Evolutionary conservation across 2,888 invertebrate species (phyloP), one percentile per base, ranked within the genome.

Genomic region (Branchipolynoe longqiensis): DNA sequence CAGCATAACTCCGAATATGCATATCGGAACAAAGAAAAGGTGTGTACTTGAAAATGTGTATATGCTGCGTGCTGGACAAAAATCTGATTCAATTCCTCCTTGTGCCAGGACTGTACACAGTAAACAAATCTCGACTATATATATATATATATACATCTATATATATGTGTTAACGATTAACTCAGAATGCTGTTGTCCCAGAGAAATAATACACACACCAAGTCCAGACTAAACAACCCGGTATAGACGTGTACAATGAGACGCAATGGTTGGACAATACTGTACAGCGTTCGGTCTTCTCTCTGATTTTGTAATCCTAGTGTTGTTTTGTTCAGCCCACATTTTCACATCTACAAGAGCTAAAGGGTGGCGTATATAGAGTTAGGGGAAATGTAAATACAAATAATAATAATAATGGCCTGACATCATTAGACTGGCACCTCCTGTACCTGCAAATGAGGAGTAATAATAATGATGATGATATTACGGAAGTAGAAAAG

Each of bases 31-130:
- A 54, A 2, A 12, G 69, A 69, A 69, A 69, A 69, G 18, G 41
- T 28, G 78, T 78, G 48, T 78, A 78, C 78, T 78, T 78, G 78
- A 48, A 78, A 28, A 78, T 8, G 69, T 33, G 38, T 36, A 33
- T 36, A 69, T 69, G 69, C 69, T 33, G 69, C 38, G 69, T 69
- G 69, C 69, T 69, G 69, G 38, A 36, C 38, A 69, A 69, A 33
- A 69, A 36, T 31, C 31, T 69, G 69, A 69, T 69, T 14, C 12
- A 36, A 36, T 38, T 38, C 38, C 36, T 14, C 25, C 28, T n/a
- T 38, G 69, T 69, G 33, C 69, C 69, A 14, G 2, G 69, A 69
- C 38, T 36, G 58, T 58, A 36, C 1, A 36, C 12, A 36, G 69
- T 69, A 69, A 12, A 36, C 36, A 4, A 69, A 69, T 33, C 69